Evolutionary conservation across 2,797 vertebrate genomes (phyloP), one percentile per base, ranked within the genome.

Genomic region (Enteromius anoplus): DNA sequence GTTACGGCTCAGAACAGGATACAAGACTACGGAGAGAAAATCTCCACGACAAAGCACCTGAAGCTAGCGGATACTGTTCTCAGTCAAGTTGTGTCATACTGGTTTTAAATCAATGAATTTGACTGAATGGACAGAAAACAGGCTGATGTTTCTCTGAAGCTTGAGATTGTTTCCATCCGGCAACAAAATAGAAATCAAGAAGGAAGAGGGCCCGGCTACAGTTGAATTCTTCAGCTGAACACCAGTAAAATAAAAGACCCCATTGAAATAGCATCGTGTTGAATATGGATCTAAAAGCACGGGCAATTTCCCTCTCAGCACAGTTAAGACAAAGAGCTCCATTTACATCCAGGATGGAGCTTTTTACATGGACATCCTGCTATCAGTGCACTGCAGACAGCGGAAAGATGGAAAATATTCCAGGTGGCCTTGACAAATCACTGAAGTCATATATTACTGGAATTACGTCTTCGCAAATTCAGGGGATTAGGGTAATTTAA

Each of bases 401-500:
- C 45, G 75, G 78, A 72, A 82, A 66, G 60, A 75, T 51, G 58
- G 49, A 75, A 53, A 55, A 73, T 86, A 73, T 80, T 85, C 60
- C 71, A 82, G 65, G 79, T 82, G 82, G 81, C 68, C 72, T 65
- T 83, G 69, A 85, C 87, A 85, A 81, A 88, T 83, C 72, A 75
- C 69, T 53, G 53, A 26, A 81, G 79, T 69, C 79, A 73, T 79
- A 79, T 72, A 86, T 86, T 85, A 87, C 72, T 58, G 53, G 77
- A 86, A 80, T 86, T 84, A 85, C 72, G n/a, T 82, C 81, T 83
- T 82, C 10, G 29, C 84, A 77, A 84, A 82, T 84, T 78, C 42
- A 82, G 49, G 51, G 77, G 86, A 87, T 88, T 78, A 85, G 55
- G 55, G 85, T 86, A 40, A 84, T 86, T 84, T 86, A 83, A 87